Evolutionary conservation across 2,888 invertebrate species (phyloP).

Genomic region (Dasypogon diadema): DNA sequence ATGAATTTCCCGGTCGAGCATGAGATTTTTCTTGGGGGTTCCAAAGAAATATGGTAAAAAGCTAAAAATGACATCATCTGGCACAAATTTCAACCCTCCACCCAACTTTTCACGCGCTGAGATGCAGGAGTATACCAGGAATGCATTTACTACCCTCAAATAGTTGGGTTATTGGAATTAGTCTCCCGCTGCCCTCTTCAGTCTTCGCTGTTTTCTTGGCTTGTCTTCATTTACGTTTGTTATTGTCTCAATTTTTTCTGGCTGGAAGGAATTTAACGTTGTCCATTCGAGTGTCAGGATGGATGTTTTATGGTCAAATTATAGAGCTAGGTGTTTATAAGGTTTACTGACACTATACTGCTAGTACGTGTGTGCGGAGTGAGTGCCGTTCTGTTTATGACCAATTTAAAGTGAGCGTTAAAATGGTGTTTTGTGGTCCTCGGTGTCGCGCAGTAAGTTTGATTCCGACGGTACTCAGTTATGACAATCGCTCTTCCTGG

Average conservation of each 20-base stretch:
- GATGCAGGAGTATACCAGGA: slow-evolving; percentile 7
- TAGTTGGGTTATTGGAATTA: not conserved
- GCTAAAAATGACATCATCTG: slow-evolving; percentile 43
- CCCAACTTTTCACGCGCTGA: not conserved
- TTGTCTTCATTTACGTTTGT: slow-evolving; percentile 17
- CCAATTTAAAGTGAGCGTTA: too few species aligned
- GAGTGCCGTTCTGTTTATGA: too few species aligned
- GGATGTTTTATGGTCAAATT: not conserved
- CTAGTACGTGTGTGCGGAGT: too few species aligned
- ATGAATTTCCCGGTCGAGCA: slow-evolving; percentile 15
- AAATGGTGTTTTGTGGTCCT: too few species aligned
- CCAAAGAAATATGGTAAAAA: slow-evolving; percentile 14
- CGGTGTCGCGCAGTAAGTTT: too few species aligned
- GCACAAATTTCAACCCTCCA: slow-evolving; percentile 25
- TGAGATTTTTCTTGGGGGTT: slow-evolving; percentile 17
- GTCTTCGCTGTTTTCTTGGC: slow-evolving; percentile 25
- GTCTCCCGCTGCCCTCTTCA: slow-evolving; percentile 16
- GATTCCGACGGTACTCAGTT: too few species aligned
- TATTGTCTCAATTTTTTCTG: slow-evolving; percentile 26
- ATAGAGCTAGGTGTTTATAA: not conserved
- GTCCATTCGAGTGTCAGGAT: not conserved
- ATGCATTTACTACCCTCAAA: slow-evolving; percentile 14
- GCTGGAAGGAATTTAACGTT: not conserved
- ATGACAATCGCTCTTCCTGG: too few species aligned
- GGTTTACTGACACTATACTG: too few species aligned